phyloP scores from a whole-genome alignment of 2,888 invertebrate species.

The Rosalia funebris region DNA sequence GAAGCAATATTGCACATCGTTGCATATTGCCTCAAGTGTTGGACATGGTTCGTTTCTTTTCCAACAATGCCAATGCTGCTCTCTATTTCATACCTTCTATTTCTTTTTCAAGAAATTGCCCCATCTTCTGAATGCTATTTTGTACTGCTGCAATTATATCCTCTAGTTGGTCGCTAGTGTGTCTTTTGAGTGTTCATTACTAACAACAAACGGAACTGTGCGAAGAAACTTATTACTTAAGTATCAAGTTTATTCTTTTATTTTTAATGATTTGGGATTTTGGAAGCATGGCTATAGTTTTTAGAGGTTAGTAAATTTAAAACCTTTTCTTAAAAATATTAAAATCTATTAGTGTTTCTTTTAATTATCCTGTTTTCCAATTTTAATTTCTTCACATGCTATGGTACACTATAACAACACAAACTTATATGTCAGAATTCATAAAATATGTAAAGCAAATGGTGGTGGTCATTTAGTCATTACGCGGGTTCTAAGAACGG shows the following conservation, averaged over 20 bases:
- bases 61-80: slow-evolving; percentile 62
- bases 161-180: slow-evolving; percentile 4
- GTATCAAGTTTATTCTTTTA: slow-evolving; percentile 2
- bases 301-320: slow-evolving; percentile 55
- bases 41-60: slow-evolving; percentile 62
- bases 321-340: too few relatives aligned
- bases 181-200: not conserved
- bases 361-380: too few relatives aligned
- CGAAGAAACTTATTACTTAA: not conserved
- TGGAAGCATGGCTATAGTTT: slow-evolving; percentile 55
- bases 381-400: too few relatives aligned
- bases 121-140: slow-evolving; percentile 13
- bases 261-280: slow-evolving; percentile 46
- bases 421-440: too few relatives aligned
- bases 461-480: too few relatives aligned
- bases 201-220: slow-evolving; percentile 2
- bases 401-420: too few relatives aligned
- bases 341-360: too few relatives aligned
- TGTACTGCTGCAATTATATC: slow-evolving; percentile 14
- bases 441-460: too few relatives aligned
- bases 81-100: slow-evolving; percentile 51
- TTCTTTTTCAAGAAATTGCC: slow-evolving; percentile 31
- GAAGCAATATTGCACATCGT: slow-evolving; percentile 57
- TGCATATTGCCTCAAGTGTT: slow-evolving; percentile 53
- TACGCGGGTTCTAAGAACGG: too few relatives aligned